Evolutionary conservation across 1,140 invertebrate genomes (phyloP).

Genomic region (Drosophila biarmipes): DNA sequence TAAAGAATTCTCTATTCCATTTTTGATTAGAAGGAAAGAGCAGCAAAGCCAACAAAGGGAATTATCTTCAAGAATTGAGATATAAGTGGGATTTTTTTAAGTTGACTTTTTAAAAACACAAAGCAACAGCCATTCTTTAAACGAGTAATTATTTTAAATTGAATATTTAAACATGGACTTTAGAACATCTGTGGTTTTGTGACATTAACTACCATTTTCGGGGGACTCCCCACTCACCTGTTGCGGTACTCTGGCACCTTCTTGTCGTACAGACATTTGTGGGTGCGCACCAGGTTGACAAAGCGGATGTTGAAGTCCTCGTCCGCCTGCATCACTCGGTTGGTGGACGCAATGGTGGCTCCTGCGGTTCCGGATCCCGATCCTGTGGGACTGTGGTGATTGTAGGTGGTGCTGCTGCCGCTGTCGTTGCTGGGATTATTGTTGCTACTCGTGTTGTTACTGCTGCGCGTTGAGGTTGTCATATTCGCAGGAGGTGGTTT

Average conservation of each 20-base stretch:
- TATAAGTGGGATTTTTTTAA: too few species aligned
- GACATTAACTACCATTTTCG: not conserved
- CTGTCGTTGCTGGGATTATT: slow-evolving; percentile 29
- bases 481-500: slow-evolving; percentile 49
- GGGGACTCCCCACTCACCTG: slow-evolving; percentile 54
- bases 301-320: slow-evolving; percentile 84
- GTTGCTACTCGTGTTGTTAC: slow-evolving; percentile 31
- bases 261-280: slow-evolving; percentile 83
- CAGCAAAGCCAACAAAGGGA: too few species aligned
- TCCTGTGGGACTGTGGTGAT: slow-evolving; percentile 42
- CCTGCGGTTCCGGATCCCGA: slow-evolving; percentile 10
- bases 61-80: too few species aligned
- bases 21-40: too few species aligned
- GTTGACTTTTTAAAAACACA: too few species aligned
- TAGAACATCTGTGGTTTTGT: too few species aligned
- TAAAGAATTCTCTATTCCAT: too few species aligned
- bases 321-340: slow-evolving; percentile 81
- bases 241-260: slow-evolving; percentile 83
- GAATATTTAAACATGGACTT: too few species aligned
- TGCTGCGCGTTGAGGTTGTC: slow-evolving; percentile 71
- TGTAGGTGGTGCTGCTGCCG: slow-evolving; percentile 29
- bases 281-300: slow-evolving; percentile 80
- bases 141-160: too few species aligned
- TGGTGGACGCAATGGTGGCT: slow-evolving; percentile 56
- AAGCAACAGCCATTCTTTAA: too few species aligned